phyloP scores from a whole-genome alignment of 2,888 invertebrate genomes.

The Yponomeuta evonymella region DNA sequence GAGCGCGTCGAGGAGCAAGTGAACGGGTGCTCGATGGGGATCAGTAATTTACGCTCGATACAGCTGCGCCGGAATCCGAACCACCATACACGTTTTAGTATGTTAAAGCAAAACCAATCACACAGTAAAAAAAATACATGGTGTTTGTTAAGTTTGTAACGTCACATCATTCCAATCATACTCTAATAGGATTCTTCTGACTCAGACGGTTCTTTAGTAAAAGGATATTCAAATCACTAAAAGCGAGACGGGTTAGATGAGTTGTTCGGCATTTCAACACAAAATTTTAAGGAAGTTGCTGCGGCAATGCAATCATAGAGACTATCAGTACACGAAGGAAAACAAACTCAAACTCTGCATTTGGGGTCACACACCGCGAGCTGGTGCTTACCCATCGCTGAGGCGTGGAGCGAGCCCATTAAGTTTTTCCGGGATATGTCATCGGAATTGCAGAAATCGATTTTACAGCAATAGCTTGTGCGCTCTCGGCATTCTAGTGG shows the following conservation, averaged over 20 bases:
- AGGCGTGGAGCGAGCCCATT: conserved; percentile 45
- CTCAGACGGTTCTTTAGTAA: conserved; percentile 49
- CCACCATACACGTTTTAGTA: conserved; percentile 75
- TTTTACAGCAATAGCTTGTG: conserved; percentile 64
- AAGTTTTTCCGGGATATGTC: conserved; percentile 51
- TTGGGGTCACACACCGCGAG: conserved; percentile 54
- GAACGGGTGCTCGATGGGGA: conserved; percentile 88
- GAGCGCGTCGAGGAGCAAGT: conserved; percentile 86
- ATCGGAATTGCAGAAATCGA: conserved; percentile 64
- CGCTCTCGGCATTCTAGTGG: conserved; percentile 58
- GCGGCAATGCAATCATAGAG: conserved; percentile 57
- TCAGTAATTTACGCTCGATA: conserved; percentile 82
- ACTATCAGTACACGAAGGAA: conserved; percentile 54
- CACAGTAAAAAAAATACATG: conserved; percentile 46
- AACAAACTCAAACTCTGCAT: conserved; percentile 65
- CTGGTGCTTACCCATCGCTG: conserved; percentile 61
- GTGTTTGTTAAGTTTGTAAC: conserved; percentile 55
- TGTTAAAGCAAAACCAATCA: conserved; percentile 75
- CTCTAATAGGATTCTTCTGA: conserved; percentile 27
- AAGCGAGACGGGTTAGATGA: conserved; percentile 34
- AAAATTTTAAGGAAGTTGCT: conserved; percentile 59
- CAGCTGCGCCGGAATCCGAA: conserved; percentile 81
- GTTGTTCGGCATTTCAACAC: conserved; percentile 69
- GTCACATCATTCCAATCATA: conserved; percentile 69
- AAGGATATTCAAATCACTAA: conserved; percentile 63